Evolutionary conservation across 1,140 invertebrate species (phyloP).

Genomic region (Scaptomyza montana): DNA sequence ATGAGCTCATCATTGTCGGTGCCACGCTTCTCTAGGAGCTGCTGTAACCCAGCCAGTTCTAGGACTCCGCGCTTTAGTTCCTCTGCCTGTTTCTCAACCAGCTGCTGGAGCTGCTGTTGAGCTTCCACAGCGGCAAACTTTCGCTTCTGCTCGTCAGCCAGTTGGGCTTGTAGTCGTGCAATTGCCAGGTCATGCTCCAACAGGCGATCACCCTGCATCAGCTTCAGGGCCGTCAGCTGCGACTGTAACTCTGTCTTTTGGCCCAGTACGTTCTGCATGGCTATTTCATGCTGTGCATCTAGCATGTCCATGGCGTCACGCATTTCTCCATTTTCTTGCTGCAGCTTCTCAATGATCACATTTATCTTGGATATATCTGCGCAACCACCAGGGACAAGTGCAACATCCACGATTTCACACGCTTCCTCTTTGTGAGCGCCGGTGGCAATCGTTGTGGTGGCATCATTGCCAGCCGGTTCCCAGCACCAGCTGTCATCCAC

Average conservation of each 20-base stretch:
- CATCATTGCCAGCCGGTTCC: slow-evolving; percentile 83
- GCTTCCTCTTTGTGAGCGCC: slow-evolving; percentile 6
- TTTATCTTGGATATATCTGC: slow-evolving; percentile 82
- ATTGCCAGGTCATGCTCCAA: slow-evolving; percentile 64
- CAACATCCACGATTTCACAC: slow-evolving; percentile 53
- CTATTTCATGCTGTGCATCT: slow-evolving; percentile 89
- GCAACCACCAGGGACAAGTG: slow-evolving; percentile 23
- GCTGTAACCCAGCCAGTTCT: slow-evolving; percentile 71
- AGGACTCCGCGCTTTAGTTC: slow-evolving; percentile 52
- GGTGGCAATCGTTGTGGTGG: not conserved
- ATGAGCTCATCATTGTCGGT: slow-evolving; percentile 66
- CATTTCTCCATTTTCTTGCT: slow-evolving; percentile 83
- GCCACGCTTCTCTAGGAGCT: slow-evolving; percentile 66
- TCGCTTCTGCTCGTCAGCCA: slow-evolving; percentile 26
- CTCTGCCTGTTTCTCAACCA: slow-evolving; percentile 41
- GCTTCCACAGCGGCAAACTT: not conserved
- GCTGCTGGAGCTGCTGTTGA: slow-evolving; percentile 41
- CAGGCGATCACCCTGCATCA: slow-evolving; percentile 62
- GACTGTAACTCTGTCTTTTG: slow-evolving; percentile 87
- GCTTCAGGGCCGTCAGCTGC: slow-evolving; percentile 81
- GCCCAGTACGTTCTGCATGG: slow-evolving; percentile 87
- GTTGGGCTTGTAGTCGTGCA: slow-evolving; percentile 53
- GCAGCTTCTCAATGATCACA: slow-evolving; percentile 76
- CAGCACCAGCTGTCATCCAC: slow-evolving; percentile 86
- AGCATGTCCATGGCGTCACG: slow-evolving; percentile 88